A percentile compares a stretch with the other conserved stretches of the same genome.
Conservation (phyloP, 1,140 invertebrate species). For the Drosophila nasuta region DNA sequence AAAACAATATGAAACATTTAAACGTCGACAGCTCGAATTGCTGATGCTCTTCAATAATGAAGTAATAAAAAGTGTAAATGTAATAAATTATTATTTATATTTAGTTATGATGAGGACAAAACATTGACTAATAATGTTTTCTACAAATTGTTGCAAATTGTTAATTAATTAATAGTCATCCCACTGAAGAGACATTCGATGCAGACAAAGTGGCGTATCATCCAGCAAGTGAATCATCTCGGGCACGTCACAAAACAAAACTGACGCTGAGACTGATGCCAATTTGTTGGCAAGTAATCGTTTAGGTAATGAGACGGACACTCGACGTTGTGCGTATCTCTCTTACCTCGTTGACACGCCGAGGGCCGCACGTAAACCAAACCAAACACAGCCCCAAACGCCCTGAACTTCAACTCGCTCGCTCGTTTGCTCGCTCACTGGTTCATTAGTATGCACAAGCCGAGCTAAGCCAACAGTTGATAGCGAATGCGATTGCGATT, state of each 20-base stretch:
- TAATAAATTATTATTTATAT: no score
- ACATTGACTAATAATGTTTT: no score
- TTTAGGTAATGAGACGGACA: constrained; percentile 10
- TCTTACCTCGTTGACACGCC: background rate
- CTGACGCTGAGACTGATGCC: constrained; percentile 23
- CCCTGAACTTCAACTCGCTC: constrained; percentile 58
- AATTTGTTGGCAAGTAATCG: constrained; percentile 15
- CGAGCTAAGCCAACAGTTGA: constrained; percentile 13
- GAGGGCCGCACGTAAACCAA: constrained; percentile 63
- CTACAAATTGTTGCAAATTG: no score
- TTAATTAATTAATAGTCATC: no score
- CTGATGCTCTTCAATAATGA: no score
- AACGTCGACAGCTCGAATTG: no score
- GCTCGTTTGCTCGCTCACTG: constrained; percentile 23
- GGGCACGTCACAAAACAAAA: background rate
- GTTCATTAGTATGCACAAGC: no score
- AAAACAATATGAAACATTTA: no score
- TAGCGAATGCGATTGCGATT: constrained; percentile 6
- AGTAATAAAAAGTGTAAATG: no score
- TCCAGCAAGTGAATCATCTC: constrained; percentile 43
- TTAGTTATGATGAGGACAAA: no score
- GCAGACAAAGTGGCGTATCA: no score
- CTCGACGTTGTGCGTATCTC: background rate
- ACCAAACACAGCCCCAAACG: constrained; percentile 14
- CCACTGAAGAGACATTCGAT: no score